Percentiles rank a stretch among this genome's conserved stretches.
Conservation (phyloP, 2,113 vertebrate genomes). For the Chrysochloris asiatica region DNA sequence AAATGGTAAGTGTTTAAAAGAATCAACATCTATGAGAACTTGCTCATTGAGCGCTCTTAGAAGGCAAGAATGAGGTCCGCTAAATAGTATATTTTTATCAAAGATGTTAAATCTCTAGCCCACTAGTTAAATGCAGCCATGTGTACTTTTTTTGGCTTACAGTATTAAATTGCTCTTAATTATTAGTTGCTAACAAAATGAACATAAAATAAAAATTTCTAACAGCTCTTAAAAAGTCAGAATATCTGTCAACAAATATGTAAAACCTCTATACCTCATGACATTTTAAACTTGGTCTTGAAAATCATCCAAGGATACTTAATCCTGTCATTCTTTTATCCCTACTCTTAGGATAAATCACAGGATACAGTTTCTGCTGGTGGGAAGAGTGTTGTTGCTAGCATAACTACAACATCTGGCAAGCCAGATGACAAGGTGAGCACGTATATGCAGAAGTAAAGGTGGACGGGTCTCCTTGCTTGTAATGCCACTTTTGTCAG, state of each 20-base stretch:
- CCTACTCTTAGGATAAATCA: constrained; percentile 47
- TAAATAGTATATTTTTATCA: not conserved
- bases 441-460: accelerated
- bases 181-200: not conserved
- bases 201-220: not conserved
- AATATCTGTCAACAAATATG: not conserved
- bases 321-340: not conserved
- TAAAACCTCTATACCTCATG: not conserved
- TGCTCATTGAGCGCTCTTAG: not conserved
- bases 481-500: not conserved
- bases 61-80: not conserved
- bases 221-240: not conserved
- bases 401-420: not conserved
- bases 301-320: not conserved
- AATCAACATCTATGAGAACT: not conserved
- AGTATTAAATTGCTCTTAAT: constrained; percentile 4
- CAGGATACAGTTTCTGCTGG: not conserved
- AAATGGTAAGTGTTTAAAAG: not conserved
- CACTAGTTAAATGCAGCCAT: not conserved
- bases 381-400: not conserved
- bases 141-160: constrained; percentile 19
- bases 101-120: not conserved
- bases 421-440: constrained; percentile 59
- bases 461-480: not conserved
- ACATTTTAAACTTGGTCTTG: not conserved